Conservation (phyloP, 2,113 vertebrate genomes). For the Paradisaea rubra region DNA sequence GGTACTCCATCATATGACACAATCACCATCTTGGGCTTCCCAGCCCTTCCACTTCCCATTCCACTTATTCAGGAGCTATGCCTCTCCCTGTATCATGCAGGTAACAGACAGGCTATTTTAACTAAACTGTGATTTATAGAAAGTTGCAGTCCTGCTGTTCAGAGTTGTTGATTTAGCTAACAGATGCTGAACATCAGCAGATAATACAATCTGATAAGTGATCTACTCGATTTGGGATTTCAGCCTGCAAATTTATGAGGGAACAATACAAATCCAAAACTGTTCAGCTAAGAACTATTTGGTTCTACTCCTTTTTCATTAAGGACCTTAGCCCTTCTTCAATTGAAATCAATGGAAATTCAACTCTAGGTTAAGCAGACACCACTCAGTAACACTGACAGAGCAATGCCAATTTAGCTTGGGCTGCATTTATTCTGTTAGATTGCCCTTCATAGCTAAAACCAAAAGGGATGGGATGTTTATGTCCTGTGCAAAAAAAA, state of each 20-base stretch:
- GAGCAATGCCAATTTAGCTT: not conserved
- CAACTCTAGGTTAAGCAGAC: conserved; percentile 7
- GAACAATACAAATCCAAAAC: not conserved
- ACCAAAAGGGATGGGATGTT: not conserved
- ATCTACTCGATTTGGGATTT: not conserved
- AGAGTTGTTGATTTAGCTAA: not conserved
- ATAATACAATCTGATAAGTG: conserved; percentile 8
- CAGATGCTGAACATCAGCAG: not conserved
- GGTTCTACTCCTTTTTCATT: conserved; percentile 26
- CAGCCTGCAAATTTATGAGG: not conserved
- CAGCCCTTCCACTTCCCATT: not conserved
- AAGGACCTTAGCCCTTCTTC: conserved; percentile 32
- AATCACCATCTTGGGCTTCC: not conserved
- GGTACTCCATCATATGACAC: not conserved
- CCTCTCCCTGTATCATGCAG: not conserved
- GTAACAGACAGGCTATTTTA: not conserved
- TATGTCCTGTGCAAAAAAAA: not conserved
- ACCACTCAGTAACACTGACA: not conserved
- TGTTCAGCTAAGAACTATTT: not conserved
- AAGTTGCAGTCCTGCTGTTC: not conserved
- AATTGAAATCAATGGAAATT: conserved; percentile 51
- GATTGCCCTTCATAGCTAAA: not conserved
- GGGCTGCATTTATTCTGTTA: not conserved
- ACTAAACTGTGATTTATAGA: not conserved
- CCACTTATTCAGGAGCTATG: not conserved